Evolutionary conservation across 2,113 vertebrate genomes (phyloP).

Genomic region (Australoheros scitulus): DNA sequence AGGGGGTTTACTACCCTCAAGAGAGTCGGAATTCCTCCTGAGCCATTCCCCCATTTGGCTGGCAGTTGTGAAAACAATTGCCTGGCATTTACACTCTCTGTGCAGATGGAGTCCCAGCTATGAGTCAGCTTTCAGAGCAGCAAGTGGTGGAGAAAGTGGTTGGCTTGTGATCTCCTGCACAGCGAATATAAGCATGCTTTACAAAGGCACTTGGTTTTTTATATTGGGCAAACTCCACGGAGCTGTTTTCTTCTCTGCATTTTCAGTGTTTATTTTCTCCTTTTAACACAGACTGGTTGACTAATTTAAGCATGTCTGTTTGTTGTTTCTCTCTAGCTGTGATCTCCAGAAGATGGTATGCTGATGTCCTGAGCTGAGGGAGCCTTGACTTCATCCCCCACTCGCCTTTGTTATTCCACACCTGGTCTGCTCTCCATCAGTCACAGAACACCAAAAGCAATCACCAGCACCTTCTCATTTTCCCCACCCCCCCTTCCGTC

Average conservation of each 20-base stretch:
- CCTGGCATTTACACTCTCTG: constrained; percentile 75
- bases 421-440: constrained; percentile 33
- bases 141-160: constrained; percentile 72
- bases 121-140: constrained; percentile 78
- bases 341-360: constrained; percentile 52
- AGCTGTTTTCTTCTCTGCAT: constrained; percentile 16
- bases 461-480: constrained; percentile 46
- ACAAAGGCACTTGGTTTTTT: constrained; percentile 38
- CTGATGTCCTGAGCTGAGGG: constrained; percentile 74
- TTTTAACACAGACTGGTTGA: not conserved
- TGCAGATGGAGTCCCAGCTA: constrained; percentile 76
- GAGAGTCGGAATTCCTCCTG: constrained; percentile 80
- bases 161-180: constrained; percentile 61
- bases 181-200: constrained; percentile 51
- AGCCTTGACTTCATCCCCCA: constrained; percentile 47
- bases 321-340: constrained; percentile 59
- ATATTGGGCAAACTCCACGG: constrained; percentile 32
- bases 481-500: constrained; percentile 50
- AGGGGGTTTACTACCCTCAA: constrained; percentile 73
- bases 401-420: constrained; percentile 44
- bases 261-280: not conserved
- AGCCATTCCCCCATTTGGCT: constrained; percentile 82
- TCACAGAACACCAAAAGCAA: constrained; percentile 32
- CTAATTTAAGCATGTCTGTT: constrained; percentile 33
- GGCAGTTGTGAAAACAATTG: constrained; percentile 85